phyloP scores from a whole-genome alignment of 2,888 invertebrate species.

The Drosophila kokeensis region DNA sequence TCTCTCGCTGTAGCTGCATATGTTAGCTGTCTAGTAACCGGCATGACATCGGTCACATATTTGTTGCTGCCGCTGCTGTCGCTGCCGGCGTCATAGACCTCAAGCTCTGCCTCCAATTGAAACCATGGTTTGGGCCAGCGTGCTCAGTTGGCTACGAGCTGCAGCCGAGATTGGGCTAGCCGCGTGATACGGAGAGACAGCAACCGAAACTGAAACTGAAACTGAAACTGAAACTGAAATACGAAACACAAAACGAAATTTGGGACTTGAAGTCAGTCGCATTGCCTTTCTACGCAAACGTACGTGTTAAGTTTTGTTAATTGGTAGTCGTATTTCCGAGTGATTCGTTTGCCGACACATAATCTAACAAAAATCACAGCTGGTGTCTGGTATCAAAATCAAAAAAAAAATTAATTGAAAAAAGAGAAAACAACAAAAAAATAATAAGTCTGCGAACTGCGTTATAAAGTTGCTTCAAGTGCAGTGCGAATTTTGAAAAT shows the following conservation, averaged over 20 bases:
- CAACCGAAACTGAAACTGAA: constrained; percentile 21
- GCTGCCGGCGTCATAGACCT: constrained; percentile 41
- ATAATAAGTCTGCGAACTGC: constrained; percentile 7
- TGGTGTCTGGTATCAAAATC: constrained; percentile 8
- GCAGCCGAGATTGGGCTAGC: constrained; percentile 73
- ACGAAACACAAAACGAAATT: constrained; percentile 37
- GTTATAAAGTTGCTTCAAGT: constrained; percentile 21
- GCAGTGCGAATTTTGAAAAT: constrained; percentile 37
- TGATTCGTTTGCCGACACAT: constrained; percentile 33
- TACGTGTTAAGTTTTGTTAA: constrained; percentile 64
- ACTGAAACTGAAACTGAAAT: constrained; percentile 28
- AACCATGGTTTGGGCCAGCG: constrained; percentile 43
- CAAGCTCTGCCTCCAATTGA: constrained; percentile 27
- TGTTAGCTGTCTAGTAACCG: constrained; percentile 38
- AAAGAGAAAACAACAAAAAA: constrained; percentile 39
- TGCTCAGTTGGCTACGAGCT: constrained; percentile 74
- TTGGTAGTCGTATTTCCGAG: constrained; percentile 23
- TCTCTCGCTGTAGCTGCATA: constrained; percentile 1
- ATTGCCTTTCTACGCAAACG: constrained; percentile 47
- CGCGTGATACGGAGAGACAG: constrained; percentile 62
- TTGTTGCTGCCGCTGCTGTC: constrained; percentile 16
- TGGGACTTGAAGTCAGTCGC: constrained; percentile 25
- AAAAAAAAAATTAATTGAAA: constrained; percentile 11
- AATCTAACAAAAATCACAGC: constrained; percentile 12
- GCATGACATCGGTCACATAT: constrained; percentile 42